A percentile compares a stretch with the other conserved stretches of the same genome.
Evolutionary conservation across 2,113 vertebrate genomes (phyloP).

Genomic region (Rana temporaria): DNA sequence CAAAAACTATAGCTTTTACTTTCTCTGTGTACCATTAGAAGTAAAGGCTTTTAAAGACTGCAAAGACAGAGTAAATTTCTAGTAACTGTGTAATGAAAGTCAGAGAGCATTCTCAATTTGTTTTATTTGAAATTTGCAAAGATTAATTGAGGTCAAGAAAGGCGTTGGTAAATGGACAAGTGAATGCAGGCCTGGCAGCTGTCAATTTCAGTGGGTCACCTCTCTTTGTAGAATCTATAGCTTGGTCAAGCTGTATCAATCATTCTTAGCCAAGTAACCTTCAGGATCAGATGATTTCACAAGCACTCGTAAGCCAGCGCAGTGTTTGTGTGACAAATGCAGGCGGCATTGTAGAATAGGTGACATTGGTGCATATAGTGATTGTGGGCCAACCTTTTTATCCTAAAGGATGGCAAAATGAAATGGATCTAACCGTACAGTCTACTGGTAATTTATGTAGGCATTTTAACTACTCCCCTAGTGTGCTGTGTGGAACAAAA

Average conservation of each 20-base stretch:
- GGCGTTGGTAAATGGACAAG: slow-evolving; percentile 32
- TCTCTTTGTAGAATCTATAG: slow-evolving; percentile 37
- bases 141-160: slow-evolving; percentile 38
- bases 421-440: too few species aligned
- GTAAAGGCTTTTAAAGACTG: background rate
- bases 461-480: too few species aligned
- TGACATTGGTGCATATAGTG: too few species aligned
- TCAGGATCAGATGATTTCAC: background rate
- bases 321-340: background rate
- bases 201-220: slow-evolving; percentile 35
- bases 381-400: too few species aligned
- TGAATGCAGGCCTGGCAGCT: slow-evolving; percentile 23
- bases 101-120: slow-evolving; percentile 14
- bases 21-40: background rate
- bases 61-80: background rate
- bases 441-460: too few species aligned
- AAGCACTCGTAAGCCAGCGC: background rate
- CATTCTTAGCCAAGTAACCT: slow-evolving; percentile 17
- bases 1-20: background rate
- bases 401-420: too few species aligned
- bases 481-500: too few species aligned
- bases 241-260: slow-evolving; percentile 40
- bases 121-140: slow-evolving; percentile 13
- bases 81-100: slow-evolving; percentile 14
- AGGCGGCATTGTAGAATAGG: too few species aligned